A percentile compares a stretch with the other conserved stretches of the same genome.
These are phyloP conservation scores for Antidorcas marsupialis DNA, from an alignment of 2,113 vertebrate genomes.

Conservation along the genomic window DNA sequence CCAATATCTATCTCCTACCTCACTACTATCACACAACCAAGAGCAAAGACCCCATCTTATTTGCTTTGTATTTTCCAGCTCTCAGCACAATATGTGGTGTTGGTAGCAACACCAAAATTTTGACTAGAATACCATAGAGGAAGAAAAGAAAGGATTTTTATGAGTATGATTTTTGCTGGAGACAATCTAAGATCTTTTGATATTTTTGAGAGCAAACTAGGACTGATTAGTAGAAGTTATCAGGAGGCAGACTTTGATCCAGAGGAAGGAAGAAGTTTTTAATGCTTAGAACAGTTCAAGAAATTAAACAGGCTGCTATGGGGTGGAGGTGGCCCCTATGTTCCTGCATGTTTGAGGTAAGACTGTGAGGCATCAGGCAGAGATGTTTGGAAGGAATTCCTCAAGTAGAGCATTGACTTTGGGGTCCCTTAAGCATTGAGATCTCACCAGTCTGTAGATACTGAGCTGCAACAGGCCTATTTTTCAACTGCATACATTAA, in stretches of 20 bases:
- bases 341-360: not conserved
- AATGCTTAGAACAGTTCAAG: not conserved
- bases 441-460: not conserved
- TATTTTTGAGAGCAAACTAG: not conserved
- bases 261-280: not conserved
- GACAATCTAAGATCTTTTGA: not conserved
- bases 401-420: not conserved
- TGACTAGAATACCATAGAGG: not conserved
- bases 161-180: not conserved
- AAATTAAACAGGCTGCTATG: not conserved
- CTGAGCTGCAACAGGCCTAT: not conserved
- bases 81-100: not conserved
- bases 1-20: not conserved
- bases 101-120: not conserved
- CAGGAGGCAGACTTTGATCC: not conserved
- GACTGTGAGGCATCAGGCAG: not conserved
- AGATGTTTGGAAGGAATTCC: not conserved
- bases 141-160: not conserved
- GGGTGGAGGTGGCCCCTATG: accelerated
- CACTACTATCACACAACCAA: not conserved
- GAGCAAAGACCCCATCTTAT: not conserved
- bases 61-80: not conserved
- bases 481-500: not conserved
- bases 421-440: not conserved
- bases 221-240: not conserved